Base-by-base conservation (phyloP, 2,113 vertebrate species). In the Apeltes quadracus region DNA sequence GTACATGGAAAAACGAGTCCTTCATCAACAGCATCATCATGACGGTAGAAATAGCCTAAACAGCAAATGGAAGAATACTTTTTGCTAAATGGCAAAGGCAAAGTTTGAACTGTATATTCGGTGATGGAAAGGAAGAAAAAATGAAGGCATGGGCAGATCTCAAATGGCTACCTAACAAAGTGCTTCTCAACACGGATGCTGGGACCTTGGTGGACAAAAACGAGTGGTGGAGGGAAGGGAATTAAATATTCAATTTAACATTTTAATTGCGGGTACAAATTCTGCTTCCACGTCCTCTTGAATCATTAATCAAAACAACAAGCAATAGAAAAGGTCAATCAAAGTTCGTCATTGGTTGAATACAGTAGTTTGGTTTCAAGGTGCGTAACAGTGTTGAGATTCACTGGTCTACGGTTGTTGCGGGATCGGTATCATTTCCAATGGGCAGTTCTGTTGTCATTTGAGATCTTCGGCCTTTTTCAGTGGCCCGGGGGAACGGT, bases 101-200 rank as follows among this genome's bases (percentile, higher is more conserved):
- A 91, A 91, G 91, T 68, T 94, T 91, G 53, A 80, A 89, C 92
- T 95, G 94, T 95, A 96, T 95, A 95, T 95, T 94, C 92, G 95
- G 92, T 94, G 94, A 92, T 92, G 72, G 92, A 91, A 89, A 92
- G 34, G 70, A 29, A 94, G 91, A 91, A 64, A 34, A 34, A 34
- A 34, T 41, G 69, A 82, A 79, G 34, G 79, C 20, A 48, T 32
- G 46, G 46, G 43, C 39, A 61, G 81, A 86, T 88, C 79, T 82
- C 62, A 87, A 83, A 84, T 85, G 77, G 67, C 68, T 43, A 53
- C 72, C 71, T n/a, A 65, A 73, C 67, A 69, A 65, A 77, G 55
- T 78, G 80, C 57, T 77, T 81, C 80, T 88, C 80, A 85, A 76
- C 72, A 53, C 74, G 50, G 73, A 61, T 46, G 36, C 34, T 54